phyloP scores from a whole-genome alignment of 1,140 invertebrate genomes.

The Colletes latitarsis region DNA sequence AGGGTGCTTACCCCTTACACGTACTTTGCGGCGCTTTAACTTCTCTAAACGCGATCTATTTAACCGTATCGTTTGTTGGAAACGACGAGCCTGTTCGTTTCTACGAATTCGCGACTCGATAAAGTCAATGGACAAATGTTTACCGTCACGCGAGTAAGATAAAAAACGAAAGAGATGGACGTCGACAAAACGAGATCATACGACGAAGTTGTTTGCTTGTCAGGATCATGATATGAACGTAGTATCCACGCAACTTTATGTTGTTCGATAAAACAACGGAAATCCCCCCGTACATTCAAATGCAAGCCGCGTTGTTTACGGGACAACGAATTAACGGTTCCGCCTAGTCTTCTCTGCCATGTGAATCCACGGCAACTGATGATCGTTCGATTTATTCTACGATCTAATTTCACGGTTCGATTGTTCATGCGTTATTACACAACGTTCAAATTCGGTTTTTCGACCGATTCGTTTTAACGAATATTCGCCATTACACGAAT shows the following conservation, averaged over 20 bases:
- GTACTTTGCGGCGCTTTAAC: background rate
- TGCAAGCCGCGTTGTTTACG: slow-evolving; percentile 37
- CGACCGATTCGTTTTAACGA: too few species aligned
- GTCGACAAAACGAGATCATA: background rate
- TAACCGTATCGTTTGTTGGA: background rate
- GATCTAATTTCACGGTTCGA: background rate
- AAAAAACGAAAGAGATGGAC: background rate
- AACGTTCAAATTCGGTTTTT: too few species aligned
- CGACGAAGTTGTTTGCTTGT: slow-evolving; percentile 9
- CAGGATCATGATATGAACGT: slow-evolving; percentile 13
- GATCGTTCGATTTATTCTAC: slow-evolving; percentile 35
- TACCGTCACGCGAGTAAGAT: too few species aligned
- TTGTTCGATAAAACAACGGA: slow-evolving; percentile 27
- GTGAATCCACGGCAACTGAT: slow-evolving; percentile 34
- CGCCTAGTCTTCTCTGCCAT: background rate
- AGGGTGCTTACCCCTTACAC: background rate
- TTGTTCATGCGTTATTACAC: slow-evolving; percentile 7
- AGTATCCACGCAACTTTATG: slow-evolving; percentile 24
- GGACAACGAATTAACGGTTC: slow-evolving; percentile 29
- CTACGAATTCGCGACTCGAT: background rate
- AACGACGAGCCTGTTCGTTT: background rate
- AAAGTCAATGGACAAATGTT: background rate
- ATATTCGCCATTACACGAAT: too few species aligned
- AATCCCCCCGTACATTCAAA: slow-evolving; percentile 23
- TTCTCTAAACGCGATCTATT: background rate